A percentile compares a stretch with the other conserved stretches of the same genome.
These are phyloP conservation scores for Oenanthe melanoleuca DNA, from an alignment of 2,113 vertebrate species.

Conservation along the genomic window DNA sequence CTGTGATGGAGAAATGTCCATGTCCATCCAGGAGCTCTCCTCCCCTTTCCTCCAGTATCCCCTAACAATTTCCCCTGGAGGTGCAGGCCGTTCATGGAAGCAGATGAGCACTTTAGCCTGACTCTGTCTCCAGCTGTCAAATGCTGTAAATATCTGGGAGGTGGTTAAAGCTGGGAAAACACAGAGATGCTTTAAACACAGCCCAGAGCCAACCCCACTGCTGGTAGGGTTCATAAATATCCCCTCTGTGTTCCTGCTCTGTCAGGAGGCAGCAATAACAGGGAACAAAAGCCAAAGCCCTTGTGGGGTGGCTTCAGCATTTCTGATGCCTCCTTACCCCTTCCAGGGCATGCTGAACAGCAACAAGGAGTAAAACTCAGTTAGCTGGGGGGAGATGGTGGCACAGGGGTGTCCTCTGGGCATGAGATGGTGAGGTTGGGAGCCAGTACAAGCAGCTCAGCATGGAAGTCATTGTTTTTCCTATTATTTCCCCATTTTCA, in stretches of 20 bases:
- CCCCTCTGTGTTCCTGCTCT: conserved; percentile 7
- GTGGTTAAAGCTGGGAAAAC: conserved; percentile 18
- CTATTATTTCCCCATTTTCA: conserved; percentile 22
- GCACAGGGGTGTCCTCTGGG: not conserved
- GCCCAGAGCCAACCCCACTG: not conserved
- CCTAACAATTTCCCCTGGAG: not conserved
- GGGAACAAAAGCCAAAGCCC: not conserved
- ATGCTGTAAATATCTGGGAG: conserved; percentile 37
- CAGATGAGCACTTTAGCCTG: not conserved
- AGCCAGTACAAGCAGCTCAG: not conserved
- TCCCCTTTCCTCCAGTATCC: not conserved
- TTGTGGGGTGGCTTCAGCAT: not conserved
- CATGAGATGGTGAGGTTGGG: not conserved
- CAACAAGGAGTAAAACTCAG: not conserved
- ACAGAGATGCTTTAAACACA: not conserved
- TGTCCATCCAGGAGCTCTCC: not conserved
- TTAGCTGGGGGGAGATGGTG: not conserved
- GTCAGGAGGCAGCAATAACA: not conserved
- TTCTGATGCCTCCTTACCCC: not conserved
- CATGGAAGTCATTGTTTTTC: not conserved
- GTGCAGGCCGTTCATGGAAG: not conserved
- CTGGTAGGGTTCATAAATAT: conserved; percentile 45
- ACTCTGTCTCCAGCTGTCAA: conserved; percentile 25
- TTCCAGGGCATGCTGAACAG: not conserved
- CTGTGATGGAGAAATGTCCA: too few species aligned